Evolutionary conservation across 2,797 vertebrate genomes (phyloP).

Genomic region (Tokudaia muenninki): DNA sequence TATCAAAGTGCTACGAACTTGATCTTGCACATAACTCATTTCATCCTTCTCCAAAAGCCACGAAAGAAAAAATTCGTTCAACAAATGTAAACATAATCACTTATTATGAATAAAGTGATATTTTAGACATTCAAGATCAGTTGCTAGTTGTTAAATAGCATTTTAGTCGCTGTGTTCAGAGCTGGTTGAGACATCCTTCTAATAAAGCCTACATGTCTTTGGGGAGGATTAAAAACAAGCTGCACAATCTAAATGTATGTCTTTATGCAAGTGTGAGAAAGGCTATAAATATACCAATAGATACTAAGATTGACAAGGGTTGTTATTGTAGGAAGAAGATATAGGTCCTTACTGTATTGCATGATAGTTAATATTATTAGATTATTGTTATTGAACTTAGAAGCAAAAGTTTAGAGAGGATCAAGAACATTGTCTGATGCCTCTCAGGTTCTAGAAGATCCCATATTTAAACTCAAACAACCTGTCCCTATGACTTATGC

Average conservation of each 20-base stretch:
- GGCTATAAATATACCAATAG: background rate
- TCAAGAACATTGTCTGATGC: background rate
- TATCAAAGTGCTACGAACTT: background rate
- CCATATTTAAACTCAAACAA: background rate
- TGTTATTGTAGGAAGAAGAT: background rate
- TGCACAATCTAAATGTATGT: background rate
- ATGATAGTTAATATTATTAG: background rate
- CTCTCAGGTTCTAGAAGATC: background rate
- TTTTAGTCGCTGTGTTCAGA: background rate
- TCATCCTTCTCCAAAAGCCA: slow-evolving; percentile 16
- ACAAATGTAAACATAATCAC: background rate
- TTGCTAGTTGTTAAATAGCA: background rate
- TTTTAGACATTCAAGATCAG: background rate
- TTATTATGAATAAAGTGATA: background rate
- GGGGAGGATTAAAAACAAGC: background rate
- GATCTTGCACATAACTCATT: background rate
- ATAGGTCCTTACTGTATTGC: background rate
- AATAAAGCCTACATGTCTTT: background rate
- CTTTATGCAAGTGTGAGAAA: background rate
- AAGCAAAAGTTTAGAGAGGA: background rate
- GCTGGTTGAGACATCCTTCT: background rate
- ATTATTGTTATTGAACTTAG: background rate
- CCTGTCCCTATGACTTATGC: background rate
- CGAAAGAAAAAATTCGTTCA: slow-evolving; percentile 29
- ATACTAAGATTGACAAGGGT: background rate